phyloP scores from a whole-genome alignment of 2,888 invertebrate species.

The Zaprionus obscuricornis region DNA sequence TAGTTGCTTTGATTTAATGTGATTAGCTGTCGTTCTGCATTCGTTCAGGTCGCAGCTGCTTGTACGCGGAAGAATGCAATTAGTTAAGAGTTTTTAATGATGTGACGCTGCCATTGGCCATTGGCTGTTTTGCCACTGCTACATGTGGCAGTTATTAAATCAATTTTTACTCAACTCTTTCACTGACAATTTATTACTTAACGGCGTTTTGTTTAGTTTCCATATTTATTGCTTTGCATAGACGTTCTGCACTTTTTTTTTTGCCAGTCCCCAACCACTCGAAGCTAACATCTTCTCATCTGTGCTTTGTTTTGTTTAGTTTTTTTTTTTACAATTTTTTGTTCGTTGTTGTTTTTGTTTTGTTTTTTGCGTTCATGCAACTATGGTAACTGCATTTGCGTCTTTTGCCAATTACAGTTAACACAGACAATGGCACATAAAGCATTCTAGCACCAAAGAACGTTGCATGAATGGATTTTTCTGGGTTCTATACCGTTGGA shows the following conservation, averaged over 20 bases:
- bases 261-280: too few relatives aligned
- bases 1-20: constrained; percentile 38
- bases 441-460: constrained; percentile 68
- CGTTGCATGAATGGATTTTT: constrained; percentile 54
- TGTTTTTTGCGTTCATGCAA: neutral
- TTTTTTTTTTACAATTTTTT: neutral
- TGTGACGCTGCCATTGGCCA: constrained; percentile 23
- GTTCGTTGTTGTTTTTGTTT: neutral
- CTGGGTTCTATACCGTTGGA: constrained; percentile 16
- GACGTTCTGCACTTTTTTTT: too few relatives aligned
- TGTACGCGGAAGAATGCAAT: constrained; percentile 72
- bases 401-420: constrained; percentile 67
- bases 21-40: constrained; percentile 30
- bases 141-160: constrained; percentile 48
- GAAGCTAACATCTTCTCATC: too few relatives aligned
- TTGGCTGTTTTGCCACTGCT: neutral
- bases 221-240: constrained; percentile 67
- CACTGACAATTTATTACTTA: constrained; percentile 64
- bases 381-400: constrained; percentile 24
- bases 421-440: constrained; percentile 70
- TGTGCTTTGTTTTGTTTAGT: neutral
- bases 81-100: constrained; percentile 60
- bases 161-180: constrained; percentile 35
- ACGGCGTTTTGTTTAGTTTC: constrained; percentile 49
- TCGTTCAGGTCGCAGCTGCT: constrained; percentile 22